phyloP scores from a whole-genome alignment of 2,113 vertebrate genomes.

The Colinus virginianus region DNA sequence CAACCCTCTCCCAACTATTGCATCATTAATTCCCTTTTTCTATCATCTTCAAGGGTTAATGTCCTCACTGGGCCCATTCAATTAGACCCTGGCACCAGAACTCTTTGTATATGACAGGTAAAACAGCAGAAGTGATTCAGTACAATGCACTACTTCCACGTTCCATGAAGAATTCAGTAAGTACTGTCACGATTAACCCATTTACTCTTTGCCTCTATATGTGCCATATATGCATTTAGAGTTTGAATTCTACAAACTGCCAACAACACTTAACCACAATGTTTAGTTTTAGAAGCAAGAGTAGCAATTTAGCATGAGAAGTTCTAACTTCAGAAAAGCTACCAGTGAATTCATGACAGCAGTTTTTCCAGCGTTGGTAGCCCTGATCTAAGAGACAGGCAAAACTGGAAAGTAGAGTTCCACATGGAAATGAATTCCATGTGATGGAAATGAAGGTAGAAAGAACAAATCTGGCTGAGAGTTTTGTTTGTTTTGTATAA shows the following conservation, averaged over 20 bases:
- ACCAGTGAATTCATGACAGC: background rate
- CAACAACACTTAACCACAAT: background rate
- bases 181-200: background rate
- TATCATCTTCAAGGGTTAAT: background rate
- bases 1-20: background rate
- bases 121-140: background rate
- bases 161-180: background rate
- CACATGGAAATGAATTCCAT: background rate
- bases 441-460: no score
- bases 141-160: background rate
- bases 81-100: background rate
- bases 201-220: background rate
- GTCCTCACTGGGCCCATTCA: background rate
- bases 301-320: background rate
- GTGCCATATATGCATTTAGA: rapidly evolving
- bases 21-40: background rate
- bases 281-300: conserved; percentile 9
- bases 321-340: conserved; percentile 8
- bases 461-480: background rate
- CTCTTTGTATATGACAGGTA: background rate
- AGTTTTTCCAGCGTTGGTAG: background rate
- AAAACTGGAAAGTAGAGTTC: background rate
- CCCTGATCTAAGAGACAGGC: background rate
- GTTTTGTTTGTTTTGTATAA: background rate
- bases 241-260: background rate